phyloP scores from a whole-genome alignment of 2,113 vertebrate species.

The Psophia crepitans region DNA sequence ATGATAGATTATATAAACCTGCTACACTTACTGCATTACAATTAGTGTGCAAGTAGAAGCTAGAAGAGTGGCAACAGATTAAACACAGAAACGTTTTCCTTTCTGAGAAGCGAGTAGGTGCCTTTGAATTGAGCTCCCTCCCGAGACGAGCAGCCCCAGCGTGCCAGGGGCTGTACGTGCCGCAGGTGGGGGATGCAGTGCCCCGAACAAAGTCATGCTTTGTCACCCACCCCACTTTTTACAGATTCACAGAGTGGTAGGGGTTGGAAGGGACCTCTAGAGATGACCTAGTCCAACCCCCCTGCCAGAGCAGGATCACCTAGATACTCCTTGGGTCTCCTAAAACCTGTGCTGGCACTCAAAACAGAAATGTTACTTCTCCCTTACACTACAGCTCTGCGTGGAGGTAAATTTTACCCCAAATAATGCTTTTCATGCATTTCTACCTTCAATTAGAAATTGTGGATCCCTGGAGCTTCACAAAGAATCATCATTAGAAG shows the following conservation, averaged over 20 bases:
- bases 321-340: background rate
- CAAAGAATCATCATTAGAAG: background rate
- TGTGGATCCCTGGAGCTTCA: background rate
- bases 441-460: background rate
- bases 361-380: background rate
- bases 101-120: background rate
- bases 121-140: background rate
- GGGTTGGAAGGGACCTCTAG: too few relatives aligned
- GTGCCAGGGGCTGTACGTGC: accelerated
- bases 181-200: background rate
- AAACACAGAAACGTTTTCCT: background rate
- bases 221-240: too few relatives aligned
- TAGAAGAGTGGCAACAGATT: background rate
- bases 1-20: conserved; percentile 45
- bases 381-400: background rate
- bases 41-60: background rate
- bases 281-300: too few relatives aligned
- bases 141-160: accelerated
- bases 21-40: conserved; percentile 1
- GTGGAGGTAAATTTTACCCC: background rate
- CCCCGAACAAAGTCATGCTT: background rate
- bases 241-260: too few relatives aligned
- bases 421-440: background rate
- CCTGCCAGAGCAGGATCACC: too few relatives aligned
- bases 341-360: background rate